A percentile compares a stretch with the other conserved stretches of the same genome.
Evolutionary conservation across 2,888 invertebrate species (phyloP).

Genomic region (Epistrophella euchroma): DNA sequence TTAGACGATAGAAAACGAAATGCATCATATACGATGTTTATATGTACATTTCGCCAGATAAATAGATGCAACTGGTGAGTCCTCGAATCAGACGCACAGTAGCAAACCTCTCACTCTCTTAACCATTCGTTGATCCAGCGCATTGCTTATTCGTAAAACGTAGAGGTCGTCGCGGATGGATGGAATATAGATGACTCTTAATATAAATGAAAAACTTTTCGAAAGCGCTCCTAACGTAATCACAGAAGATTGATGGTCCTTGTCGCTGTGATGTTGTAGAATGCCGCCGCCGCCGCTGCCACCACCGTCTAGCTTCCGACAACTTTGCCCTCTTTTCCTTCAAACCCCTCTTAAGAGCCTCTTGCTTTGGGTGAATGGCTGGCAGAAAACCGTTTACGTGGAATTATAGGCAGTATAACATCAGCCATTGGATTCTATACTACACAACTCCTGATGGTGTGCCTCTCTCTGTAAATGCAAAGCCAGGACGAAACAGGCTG

Average conservation of each 20-base stretch:
- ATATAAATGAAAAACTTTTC: constrained; percentile 76
- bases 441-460: constrained; percentile 36
- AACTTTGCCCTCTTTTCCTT: constrained; percentile 40
- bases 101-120: constrained; percentile 28
- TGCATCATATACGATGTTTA: not conserved
- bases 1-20: not conserved
- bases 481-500: constrained; percentile 35
- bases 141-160: constrained; percentile 8
- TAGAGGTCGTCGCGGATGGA: constrained; percentile 70
- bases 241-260: constrained; percentile 76
- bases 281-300: constrained; percentile 47
- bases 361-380: constrained; percentile 59
- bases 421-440: constrained; percentile 61
- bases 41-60: not conserved
- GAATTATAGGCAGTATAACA: constrained; percentile 61
- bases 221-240: constrained; percentile 75
- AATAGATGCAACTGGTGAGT: constrained; percentile 61
- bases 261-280: constrained; percentile 68
- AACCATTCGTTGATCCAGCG: constrained; percentile 36
- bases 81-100: constrained; percentile 62
- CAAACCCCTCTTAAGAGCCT: constrained; percentile 37
- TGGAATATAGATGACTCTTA: constrained; percentile 75
- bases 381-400: constrained; percentile 66
- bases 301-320: constrained; percentile 44
- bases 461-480: constrained; percentile 60